A percentile compares a stretch with the other conserved stretches of the same genome.
Evolutionary conservation across 2,888 invertebrate genomes (phyloP).

Genomic region (Acrocera orbiculus): DNA sequence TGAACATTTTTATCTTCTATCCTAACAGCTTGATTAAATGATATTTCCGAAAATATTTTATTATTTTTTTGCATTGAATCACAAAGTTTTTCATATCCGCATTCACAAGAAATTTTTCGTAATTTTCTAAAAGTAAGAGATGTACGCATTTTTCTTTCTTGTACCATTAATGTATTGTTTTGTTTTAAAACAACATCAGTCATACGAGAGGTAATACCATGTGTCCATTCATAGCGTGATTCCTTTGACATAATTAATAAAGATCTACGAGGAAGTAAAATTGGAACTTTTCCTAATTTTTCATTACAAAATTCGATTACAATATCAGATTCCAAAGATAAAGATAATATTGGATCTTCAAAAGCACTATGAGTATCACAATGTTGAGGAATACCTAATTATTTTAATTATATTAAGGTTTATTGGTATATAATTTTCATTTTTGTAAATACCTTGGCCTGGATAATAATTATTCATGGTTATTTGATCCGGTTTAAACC

Average conservation of each 20-base stretch:
- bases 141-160: conserved; percentile 40
- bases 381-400: conserved; percentile 90
- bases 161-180: conserved; percentile 34
- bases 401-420: too few relatives aligned
- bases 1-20: conserved; percentile 66
- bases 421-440: too few relatives aligned
- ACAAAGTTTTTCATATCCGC: conserved; percentile 46
- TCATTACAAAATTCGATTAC: conserved; percentile 77
- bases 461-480: conserved; percentile 71
- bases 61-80: conserved; percentile 34
- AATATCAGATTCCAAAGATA: conserved; percentile 66
- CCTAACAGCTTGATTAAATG: conserved; percentile 37
- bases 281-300: conserved; percentile 36
- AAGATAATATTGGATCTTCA: conserved; percentile 67
- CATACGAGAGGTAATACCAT: conserved; percentile 70
- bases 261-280: conserved; percentile 52
- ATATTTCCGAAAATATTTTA: too few relatives aligned
- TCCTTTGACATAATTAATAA: conserved; percentile 65
- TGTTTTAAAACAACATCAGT: conserved; percentile 49
- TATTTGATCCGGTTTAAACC: conserved; percentile 53
- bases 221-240: conserved; percentile 67
- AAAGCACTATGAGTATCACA: conserved; percentile 93
- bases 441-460: too few relatives aligned
- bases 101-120: conserved; percentile 37
- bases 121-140: conserved; percentile 72